phyloP scores from a whole-genome alignment of 2,113 vertebrate genomes.

The Gyps fulvus region DNA sequence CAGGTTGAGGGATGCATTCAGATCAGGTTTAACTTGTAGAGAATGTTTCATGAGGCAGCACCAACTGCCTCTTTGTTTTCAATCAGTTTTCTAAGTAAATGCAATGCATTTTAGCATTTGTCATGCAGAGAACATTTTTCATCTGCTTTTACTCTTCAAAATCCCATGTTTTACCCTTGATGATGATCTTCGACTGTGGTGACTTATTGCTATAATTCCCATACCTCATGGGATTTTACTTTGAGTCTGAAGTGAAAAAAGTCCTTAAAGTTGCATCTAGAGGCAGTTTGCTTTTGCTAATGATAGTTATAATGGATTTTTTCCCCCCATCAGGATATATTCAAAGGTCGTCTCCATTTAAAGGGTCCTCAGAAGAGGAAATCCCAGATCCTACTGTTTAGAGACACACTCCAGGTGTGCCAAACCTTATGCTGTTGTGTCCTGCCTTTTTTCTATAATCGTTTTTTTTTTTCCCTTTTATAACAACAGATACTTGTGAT shows the following conservation, averaged over 20 bases:
- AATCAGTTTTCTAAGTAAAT: background rate
- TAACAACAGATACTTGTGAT: background rate
- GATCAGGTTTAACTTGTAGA: background rate
- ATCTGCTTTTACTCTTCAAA: background rate
- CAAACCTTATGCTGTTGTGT: background rate
- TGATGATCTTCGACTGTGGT: background rate
- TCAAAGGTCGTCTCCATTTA: background rate
- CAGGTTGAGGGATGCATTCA: background rate
- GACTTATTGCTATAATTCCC: background rate
- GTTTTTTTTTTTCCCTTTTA: no score
- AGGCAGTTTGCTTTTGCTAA: background rate
- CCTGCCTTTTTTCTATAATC: background rate
- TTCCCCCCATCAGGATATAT: background rate
- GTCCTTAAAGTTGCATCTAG: background rate
- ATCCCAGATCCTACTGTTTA: background rate
- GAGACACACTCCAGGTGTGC: rapidly evolving
- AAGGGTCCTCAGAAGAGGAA: background rate
- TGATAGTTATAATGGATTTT: background rate
- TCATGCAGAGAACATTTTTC: background rate
- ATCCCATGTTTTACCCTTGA: background rate
- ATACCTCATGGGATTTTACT: background rate
- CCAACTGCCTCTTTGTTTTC: background rate
- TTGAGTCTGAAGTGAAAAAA: background rate
- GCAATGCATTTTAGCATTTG: background rate
- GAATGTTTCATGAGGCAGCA: background rate